These are phyloP conservation scores for Cyphomyrus discorhynchus DNA, from an alignment of 2,113 vertebrate genomes.

Conservation along the genomic window DNA sequence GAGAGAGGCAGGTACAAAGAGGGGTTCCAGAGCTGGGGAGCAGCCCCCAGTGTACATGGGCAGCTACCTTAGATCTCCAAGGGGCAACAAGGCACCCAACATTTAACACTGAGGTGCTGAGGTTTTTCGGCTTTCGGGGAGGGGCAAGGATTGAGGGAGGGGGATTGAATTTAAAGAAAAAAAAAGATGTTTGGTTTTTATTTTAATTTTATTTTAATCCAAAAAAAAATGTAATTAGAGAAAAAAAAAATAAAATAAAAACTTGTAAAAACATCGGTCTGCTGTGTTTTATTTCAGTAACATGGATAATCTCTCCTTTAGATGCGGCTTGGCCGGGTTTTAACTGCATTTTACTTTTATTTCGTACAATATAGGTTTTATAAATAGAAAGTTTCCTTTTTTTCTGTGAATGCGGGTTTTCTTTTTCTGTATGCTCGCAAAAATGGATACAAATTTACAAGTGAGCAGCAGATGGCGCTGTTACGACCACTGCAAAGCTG, in stretches of 20 bases:
- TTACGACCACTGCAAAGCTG: background rate
- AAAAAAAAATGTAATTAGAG: slow-evolving; percentile 64
- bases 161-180: slow-evolving; percentile 22
- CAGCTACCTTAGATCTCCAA: slow-evolving; percentile 46
- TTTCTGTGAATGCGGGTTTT: background rate
- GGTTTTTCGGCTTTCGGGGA: slow-evolving; percentile 50
- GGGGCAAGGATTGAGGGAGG: slow-evolving; percentile 24
- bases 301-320: background rate
- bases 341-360: background rate
- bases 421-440: background rate
- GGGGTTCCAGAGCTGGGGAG: slow-evolving; percentile 27
- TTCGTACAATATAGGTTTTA: background rate
- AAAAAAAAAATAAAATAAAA: slow-evolving; percentile 65
- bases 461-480: background rate
- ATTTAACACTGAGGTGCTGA: slow-evolving; percentile 46
- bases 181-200: slow-evolving; percentile 58
- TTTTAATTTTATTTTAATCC: slow-evolving; percentile 66
- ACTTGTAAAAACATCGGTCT: background rate
- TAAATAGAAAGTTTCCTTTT: background rate
- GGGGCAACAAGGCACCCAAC: slow-evolving; percentile 43
- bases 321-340: background rate
- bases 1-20: slow-evolving; percentile 51
- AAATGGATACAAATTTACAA: background rate
- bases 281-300: background rate
- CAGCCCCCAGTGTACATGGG: slow-evolving; percentile 43